Conservation (phyloP, 2,113 vertebrate genomes). For the Nibea coibor region DNA sequence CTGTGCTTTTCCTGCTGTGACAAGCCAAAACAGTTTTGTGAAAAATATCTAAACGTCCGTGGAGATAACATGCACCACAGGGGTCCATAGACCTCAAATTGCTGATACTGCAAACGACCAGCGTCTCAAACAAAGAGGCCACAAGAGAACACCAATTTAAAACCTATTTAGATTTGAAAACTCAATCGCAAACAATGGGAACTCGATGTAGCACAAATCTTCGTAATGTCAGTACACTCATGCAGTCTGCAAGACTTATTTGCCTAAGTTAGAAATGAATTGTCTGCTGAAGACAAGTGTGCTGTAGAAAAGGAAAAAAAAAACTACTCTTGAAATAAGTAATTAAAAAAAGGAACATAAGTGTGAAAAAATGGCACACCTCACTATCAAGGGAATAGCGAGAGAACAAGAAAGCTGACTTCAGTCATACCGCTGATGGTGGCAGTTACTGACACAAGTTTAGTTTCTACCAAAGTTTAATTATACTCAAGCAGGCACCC, state of each 20-base stretch:
- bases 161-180: background rate
- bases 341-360: conserved; percentile 12
- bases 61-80: too few species aligned
- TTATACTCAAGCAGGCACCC: conserved; percentile 62
- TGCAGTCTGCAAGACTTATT: background rate
- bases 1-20: too few species aligned
- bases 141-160: background rate
- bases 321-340: background rate
- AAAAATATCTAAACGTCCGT: too few species aligned
- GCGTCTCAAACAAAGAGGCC: too few species aligned
- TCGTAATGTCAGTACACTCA: background rate
- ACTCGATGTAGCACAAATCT: background rate
- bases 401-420: conserved; percentile 25
- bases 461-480: conserved; percentile 66
- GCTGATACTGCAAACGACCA: too few species aligned
- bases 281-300: conserved; percentile 1
- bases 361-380: background rate
- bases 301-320: conserved; percentile 14
- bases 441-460: conserved; percentile 67
- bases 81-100: too few species aligned
- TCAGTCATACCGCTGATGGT: conserved; percentile 47
- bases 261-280: background rate
- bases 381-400: conserved; percentile 18
- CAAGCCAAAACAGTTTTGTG: too few species aligned
- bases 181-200: background rate